phyloP scores from a whole-genome alignment of 2,888 invertebrate species.

The Pachycephus smyrnensis region DNA sequence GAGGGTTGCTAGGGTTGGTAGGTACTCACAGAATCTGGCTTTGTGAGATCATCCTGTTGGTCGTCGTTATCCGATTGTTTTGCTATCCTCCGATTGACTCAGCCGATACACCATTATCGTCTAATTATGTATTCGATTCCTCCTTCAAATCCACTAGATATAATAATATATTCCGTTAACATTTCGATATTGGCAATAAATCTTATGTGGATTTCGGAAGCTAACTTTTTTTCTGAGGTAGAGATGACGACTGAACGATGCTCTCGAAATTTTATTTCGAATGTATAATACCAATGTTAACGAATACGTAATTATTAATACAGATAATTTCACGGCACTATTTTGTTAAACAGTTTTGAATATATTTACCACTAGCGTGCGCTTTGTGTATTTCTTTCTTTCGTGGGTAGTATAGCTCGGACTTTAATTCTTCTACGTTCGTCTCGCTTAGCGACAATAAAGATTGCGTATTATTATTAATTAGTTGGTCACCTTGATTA shows the following conservation, averaged over 20 bases:
- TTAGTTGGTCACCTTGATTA: neutral
- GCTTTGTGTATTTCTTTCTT: neutral
- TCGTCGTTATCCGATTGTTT: neutral
- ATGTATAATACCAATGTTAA: neutral
- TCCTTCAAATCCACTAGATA: neutral
- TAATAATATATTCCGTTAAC: neutral
- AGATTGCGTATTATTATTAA: neutral
- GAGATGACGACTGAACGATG: neutral
- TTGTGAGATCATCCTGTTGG: constrained; percentile 31
- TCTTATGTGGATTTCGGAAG: neutral
- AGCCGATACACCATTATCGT: neutral
- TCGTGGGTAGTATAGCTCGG: neutral
- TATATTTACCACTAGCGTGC: neutral
- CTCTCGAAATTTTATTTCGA: neutral
- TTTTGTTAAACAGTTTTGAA: neutral
- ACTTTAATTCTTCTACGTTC: neutral
- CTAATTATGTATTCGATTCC: neutral
- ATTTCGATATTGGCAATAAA: neutral
- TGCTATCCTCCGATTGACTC: neutral
- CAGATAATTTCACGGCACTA: neutral
- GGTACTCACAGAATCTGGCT: constrained; percentile 14
- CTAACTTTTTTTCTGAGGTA: neutral
- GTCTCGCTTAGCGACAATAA: too few relatives aligned
- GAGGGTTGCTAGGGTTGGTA: constrained; percentile 11
- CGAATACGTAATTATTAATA: neutral